Evolutionary conservation across 2,113 vertebrate genomes (phyloP), one percentile per base, ranked within the genome.

Genomic region (Oenanthe melanoleuca): DNA sequence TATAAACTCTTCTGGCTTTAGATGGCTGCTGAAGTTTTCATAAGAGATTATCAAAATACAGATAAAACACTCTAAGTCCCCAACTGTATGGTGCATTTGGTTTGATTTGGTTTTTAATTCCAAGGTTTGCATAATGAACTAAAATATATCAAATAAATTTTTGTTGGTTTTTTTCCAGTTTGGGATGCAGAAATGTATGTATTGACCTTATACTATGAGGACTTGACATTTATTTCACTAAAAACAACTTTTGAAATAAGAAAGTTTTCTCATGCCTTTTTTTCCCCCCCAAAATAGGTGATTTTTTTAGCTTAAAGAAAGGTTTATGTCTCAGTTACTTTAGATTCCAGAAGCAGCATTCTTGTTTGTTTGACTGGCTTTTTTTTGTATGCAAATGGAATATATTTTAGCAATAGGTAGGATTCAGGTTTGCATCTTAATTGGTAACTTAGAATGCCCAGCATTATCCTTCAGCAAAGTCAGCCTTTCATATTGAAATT

Each of bases 401-500:
- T 89, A 45, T 71, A 69, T 61, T 95, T 96, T 87, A 92, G 70
- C 61, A 95, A 92, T 92, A 89, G 72, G 66, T 91, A 77, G 37
- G 59, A 92, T 90, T 94, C 72, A 91, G 34, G 42, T 92, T 93
- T 97, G 81, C 91, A 94, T 91, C 53, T 63, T 91, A 96, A 97
- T 78, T 82, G 73, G 59, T 55, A 47, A 87, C 73, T 96, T 94
- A 90, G 63, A 97, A 90, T 94, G 63, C 72, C 85, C 69, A 79
- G 40, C 44, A 67, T 80, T 93, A 93, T 92, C 70, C 82, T 93
- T 95, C 85, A 92, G 53, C 60, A 82, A 97, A 94, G 63, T 94
- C 92, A 97, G 31, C 26, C 57, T 88, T 94, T 97, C 84, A 94
- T 85, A 93, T 50, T 95, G 79, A 97, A 96, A 93, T 95, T 93